Evolutionary conservation across 2,113 vertebrate genomes (phyloP).

Genomic region (Bufo gargarizans): DNA sequence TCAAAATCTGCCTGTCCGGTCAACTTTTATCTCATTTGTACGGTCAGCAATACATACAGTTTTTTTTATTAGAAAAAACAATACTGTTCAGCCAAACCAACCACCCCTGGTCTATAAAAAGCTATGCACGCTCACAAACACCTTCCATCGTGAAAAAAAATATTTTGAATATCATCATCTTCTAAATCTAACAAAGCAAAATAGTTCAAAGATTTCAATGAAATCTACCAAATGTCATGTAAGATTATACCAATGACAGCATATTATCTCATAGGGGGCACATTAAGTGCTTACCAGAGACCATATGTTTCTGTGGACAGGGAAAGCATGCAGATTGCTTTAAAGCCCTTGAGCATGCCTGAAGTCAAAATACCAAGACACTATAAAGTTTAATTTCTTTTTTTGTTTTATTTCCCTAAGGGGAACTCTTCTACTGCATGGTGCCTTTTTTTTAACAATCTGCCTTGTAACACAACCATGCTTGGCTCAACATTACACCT

Average conservation of each 20-base stretch:
- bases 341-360: not conserved
- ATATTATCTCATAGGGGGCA: not conserved
- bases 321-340: not conserved
- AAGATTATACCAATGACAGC: not conserved
- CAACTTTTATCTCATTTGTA: too few species aligned
- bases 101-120: too few species aligned
- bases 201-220: not conserved
- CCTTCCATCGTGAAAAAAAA: not conserved
- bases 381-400: not conserved
- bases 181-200: not conserved
- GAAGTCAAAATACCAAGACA: conserved; percentile 2
- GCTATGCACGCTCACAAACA: not conserved
- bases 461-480: conserved; percentile 2
- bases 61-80: too few species aligned
- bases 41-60: too few species aligned
- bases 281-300: not conserved
- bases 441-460: not conserved
- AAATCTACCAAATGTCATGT: not conserved
- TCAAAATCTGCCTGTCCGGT: too few species aligned
- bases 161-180: too few species aligned
- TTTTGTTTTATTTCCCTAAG: conserved; percentile 6
- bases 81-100: too few species aligned
- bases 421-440: not conserved
- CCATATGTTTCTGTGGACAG: not conserved
- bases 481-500: conserved; percentile 3